Evolutionary conservation across 2,797 vertebrate species (phyloP), one percentile per base, ranked within the genome.

Genomic region (Spatula versicolor): DNA sequence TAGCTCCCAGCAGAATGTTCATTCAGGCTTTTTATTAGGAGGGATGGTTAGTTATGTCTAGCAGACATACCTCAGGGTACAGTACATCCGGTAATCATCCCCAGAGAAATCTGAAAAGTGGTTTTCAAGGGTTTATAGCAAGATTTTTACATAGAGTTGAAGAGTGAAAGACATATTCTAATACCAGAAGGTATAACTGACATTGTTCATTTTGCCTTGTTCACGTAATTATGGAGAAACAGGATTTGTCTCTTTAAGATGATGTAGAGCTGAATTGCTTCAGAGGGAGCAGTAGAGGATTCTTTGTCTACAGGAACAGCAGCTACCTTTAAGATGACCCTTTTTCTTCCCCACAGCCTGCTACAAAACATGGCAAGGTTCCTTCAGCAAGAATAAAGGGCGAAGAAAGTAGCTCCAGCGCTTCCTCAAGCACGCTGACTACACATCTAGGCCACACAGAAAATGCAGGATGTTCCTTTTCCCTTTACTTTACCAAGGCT

Each of bases 131-230:
- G 25, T 43, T 77, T 45, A n/a, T 12, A 74, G 30, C 7, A 62
- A 28, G 25, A 12, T 2, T 75, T 71, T 26, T 58, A 31, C 28
- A 58, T 85, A 66, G 8, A 72, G n/a, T 31, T 55, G 58, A 54
- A 60, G n/a, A 68, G 33, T 0, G 0, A 62, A 11, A 23, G n/a
- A 41, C 4, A 2, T 22, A 30, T 50, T 45, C 54, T 54, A 80
- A 77, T 11, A 7, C 20, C 3, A 37, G n/a, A 16, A 79, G 6
- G 1, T 5, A 23, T 1, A 35, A 15, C 30, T 19, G 0, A 7
- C 4, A 3, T 6, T 22, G 56, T 14, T 39, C 5, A 3, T 67
- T 37, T 73, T n/a, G 14, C 18, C 22, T 56, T 2, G 0, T 28
- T 52, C 11, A 1, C 8, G 6, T n/a, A n/a, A 31, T 55, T 55